Evolutionary conservation across 2,888 invertebrate genomes (phyloP).

Genomic region (Heliconius cydno): DNA sequence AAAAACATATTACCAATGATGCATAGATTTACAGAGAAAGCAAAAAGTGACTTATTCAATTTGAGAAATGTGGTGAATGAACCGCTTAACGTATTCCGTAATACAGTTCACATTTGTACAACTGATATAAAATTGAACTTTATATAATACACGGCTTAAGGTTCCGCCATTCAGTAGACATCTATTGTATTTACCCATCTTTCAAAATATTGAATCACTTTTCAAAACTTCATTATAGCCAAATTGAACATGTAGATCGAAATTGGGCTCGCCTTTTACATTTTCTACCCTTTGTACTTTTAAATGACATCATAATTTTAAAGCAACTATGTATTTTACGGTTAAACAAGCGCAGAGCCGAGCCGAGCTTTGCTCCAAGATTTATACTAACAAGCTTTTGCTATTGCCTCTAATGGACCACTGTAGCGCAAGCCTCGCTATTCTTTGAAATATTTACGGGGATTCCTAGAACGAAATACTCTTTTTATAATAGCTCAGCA

Average conservation of each 20-base stretch:
- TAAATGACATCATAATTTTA: not conserved
- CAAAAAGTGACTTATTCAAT: not conserved
- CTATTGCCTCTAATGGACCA: slow-evolving; percentile 20
- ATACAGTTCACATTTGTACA: not conserved
- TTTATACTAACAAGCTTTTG: slow-evolving; percentile 23
- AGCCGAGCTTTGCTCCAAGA: slow-evolving; percentile 13
- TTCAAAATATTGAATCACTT: not conserved
- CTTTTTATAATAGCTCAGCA: not conserved
- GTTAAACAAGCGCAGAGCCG: not conserved
- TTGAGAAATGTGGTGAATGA: too few relatives aligned
- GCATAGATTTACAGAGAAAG: not conserved
- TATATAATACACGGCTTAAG: not conserved
- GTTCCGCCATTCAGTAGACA: not conserved
- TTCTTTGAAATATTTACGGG: slow-evolving; percentile 15
- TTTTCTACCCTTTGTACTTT: not conserved
- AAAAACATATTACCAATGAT: not conserved
- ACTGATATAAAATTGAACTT: not conserved
- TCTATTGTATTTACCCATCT: not conserved
- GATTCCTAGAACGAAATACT: not conserved
- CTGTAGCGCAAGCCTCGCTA: not conserved
- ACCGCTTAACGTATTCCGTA: not conserved
- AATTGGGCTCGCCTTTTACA: not conserved
- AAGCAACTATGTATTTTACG: slow-evolving; percentile 3
- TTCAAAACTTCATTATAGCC: not conserved
- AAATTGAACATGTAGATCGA: not conserved